Evolutionary conservation across 64 coral and sea anemone species (phyloP), one percentile per base, ranked within the genome.

Genomic region (Stichodactyla helianthus): DNA sequence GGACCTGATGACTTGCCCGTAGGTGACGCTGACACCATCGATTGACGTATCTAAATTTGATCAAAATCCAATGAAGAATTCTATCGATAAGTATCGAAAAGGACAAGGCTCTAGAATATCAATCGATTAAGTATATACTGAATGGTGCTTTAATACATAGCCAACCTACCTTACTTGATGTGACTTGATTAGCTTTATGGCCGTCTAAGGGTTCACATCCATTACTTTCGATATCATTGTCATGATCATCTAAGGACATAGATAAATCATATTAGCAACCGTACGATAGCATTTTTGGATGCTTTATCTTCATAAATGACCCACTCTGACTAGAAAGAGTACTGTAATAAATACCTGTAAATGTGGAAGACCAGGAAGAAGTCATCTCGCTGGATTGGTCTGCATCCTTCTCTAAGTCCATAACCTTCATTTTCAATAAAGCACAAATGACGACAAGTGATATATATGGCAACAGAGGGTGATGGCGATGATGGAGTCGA

Each of bases 341-440:
- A 19, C 15, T 6, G 6, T 16, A 6, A 18, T 63, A 63, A 4
- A 18, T 16, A 79, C 77, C 77, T 79, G 77, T 50, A 79, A 79
- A 10, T 79, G 77, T 79, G 10, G 77, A 79, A 6, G 27, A 79
- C 77, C 27, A 79, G 15, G 77, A 79, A 31, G 77, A 50, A 1
- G 50, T 50, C 26, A 31, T 5, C 26, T 52, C 50, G 26, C 27
- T 50, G 10, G 26, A 52, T 14, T 52, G 27, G 11, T 79, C 77
- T 64, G 13, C 61, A 79, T 79, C 77, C 51, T 26, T 79, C 26
- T 79, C 77, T 18, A 79, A 14, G 17, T 79, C 77, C 77, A 79
- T 79, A 16, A 79, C 77, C 77, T 79, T 12, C 15, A 25, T 14
- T 31, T 50, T 60, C 59, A 13, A 60, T 13, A 22, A 9, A 65